Percentiles rank a stretch among this genome's conserved stretches.
Conservation (phyloP, 2,888 invertebrate genomes). For the Tenthredo livida region DNA sequence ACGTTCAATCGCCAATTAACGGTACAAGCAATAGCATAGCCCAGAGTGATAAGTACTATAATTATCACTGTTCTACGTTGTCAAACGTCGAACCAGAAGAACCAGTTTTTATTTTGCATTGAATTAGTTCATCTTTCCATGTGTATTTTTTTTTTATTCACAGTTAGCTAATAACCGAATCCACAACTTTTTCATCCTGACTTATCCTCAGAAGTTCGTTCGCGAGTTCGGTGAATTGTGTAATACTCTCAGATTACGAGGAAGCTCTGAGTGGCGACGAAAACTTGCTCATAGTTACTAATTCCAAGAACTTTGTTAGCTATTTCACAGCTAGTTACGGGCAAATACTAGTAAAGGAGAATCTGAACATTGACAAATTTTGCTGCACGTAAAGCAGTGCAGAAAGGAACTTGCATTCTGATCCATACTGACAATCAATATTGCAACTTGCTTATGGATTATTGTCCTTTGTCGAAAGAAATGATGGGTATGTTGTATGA, state of each 20-base stretch:
- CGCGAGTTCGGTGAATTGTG: slow-evolving; percentile 23
- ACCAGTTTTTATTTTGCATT: not conserved
- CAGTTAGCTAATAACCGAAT: slow-evolving; percentile 8
- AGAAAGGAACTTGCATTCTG: not conserved
- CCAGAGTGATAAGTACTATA: too few relatives aligned
- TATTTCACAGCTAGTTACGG: not conserved
- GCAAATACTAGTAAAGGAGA: not conserved
- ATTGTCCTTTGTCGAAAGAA: too few relatives aligned
- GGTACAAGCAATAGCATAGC: too few relatives aligned
- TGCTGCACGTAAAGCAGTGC: not conserved
- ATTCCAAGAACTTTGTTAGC: not conserved
- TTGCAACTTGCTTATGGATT: not conserved
- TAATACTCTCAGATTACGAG: slow-evolving; percentile 16
- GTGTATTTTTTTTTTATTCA: not conserved
- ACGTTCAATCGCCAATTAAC: too few relatives aligned
- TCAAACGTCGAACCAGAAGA: not conserved
- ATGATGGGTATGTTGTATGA: too few relatives aligned
- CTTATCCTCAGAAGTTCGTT: not conserved
- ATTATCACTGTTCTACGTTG: too few relatives aligned
- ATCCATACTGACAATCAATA: not conserved
- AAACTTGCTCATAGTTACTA: slow-evolving; percentile 7
- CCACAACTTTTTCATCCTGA: slow-evolving; percentile 4
- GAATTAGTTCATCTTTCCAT: not conserved
- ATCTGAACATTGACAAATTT: not conserved
- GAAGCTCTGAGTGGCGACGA: not conserved